phyloP scores from a whole-genome alignment of 1,140 invertebrate species.

The Euura saliciscinereae region DNA sequence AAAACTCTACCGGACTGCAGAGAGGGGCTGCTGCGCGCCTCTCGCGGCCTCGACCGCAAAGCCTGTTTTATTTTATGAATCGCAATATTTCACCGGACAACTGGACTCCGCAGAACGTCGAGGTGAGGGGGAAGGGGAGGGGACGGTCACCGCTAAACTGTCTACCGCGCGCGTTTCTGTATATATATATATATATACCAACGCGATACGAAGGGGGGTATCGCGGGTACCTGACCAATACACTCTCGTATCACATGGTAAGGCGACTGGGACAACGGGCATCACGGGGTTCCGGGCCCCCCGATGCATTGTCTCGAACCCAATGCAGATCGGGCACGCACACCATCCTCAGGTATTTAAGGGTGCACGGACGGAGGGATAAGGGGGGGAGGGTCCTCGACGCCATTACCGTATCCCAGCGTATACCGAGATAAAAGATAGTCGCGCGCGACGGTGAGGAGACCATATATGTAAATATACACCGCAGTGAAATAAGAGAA shows the following conservation, averaged over 20 bases:
- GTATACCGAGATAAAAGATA: conserved; percentile 48
- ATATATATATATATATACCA: not conserved
- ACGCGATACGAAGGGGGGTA: no score
- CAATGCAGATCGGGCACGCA: conserved; percentile 13
- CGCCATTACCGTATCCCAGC: conserved; percentile 48
- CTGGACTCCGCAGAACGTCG: conserved; percentile 32
- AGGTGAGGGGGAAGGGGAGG: conserved; percentile 26
- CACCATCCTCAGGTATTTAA: conserved; percentile 10
- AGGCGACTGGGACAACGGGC: not conserved
- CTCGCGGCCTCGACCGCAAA: conserved; percentile 47
- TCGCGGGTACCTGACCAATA: no score
- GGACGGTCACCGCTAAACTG: conserved; percentile 57
- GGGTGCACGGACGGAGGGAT: conserved; percentile 4
- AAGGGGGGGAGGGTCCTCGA: conserved; percentile 20
- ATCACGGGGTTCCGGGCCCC: not conserved
- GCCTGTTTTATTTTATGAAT: conserved; percentile 63
- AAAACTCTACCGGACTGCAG: not conserved
- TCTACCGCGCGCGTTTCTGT: conserved; percentile 33
- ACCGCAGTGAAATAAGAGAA: conserved; percentile 27
- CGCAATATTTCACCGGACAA: conserved; percentile 62
- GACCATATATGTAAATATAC: conserved; percentile 58
- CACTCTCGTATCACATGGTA: no score
- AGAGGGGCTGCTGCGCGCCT: not conserved
- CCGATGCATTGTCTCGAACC: conserved; percentile 5
- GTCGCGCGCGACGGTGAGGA: conserved; percentile 37